A percentile compares a stretch with the other conserved stretches of the same genome.
These are phyloP conservation scores for Chondrilla cf. caribensis DNA, from an alignment of 37 sponge, comb jelly and placozoan genomes.

Conservation along the genomic window DNA sequence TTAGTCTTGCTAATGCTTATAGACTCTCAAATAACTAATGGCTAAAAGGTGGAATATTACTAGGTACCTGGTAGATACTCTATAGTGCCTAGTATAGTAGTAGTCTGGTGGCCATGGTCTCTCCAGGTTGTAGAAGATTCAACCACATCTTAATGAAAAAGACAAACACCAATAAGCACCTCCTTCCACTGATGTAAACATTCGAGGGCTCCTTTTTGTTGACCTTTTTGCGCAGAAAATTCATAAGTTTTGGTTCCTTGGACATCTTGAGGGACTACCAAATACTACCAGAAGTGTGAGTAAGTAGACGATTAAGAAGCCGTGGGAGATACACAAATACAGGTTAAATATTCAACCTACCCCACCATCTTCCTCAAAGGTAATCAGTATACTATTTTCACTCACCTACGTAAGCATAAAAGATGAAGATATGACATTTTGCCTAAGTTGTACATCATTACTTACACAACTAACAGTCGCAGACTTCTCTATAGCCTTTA, in stretches of 20 bases:
- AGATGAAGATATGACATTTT: too few species aligned
- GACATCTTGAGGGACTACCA: background rate
- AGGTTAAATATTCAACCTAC: conserved; percentile 33
- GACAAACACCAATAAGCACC: background rate
- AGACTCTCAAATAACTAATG: too few species aligned
- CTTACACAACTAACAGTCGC: background rate
- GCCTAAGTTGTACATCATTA: too few species aligned
- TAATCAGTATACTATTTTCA: conserved; percentile 41
- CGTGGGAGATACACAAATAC: too few species aligned
- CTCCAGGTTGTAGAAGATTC: too few species aligned
- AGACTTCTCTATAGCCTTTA: conserved; percentile 36
- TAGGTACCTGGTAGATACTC: too few species aligned
- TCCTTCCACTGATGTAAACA: conserved; percentile 60
- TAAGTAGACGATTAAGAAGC: background rate
- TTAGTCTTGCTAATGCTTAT: too few species aligned
- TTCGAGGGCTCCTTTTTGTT: conserved; percentile 42
- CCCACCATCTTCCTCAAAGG: conserved; percentile 60
- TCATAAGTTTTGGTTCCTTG: background rate
- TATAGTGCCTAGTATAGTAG: too few species aligned
- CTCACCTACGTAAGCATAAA: too few species aligned
- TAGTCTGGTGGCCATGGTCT: too few species aligned
- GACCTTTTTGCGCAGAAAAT: conserved; percentile 1
- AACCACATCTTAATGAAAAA: background rate
- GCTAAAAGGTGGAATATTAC: too few species aligned
- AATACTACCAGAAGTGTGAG: background rate